These are phyloP conservation scores for Scaptomyza reducta DNA, from an alignment of 2,888 invertebrate species.

Conservation along the genomic window DNA sequence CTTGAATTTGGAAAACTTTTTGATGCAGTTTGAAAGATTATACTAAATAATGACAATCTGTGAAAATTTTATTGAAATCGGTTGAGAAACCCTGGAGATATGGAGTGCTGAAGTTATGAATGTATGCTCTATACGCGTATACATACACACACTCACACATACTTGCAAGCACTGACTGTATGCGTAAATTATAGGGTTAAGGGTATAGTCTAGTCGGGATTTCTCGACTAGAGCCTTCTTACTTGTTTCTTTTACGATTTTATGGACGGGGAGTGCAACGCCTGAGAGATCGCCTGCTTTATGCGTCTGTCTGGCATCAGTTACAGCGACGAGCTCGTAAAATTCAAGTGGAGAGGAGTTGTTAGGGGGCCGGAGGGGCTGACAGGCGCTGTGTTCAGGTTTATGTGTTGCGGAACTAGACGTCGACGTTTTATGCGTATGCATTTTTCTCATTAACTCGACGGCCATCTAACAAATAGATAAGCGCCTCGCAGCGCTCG, in stretches of 20 bases:
- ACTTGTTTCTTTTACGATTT: conserved; percentile 67
- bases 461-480: conserved; percentile 58
- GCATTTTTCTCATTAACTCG: conserved; percentile 75
- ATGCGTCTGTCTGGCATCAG: conserved; percentile 65
- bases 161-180: no score
- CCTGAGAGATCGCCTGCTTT: conserved; percentile 62
- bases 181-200: no score
- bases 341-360: conserved; percentile 34
- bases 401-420: conserved; percentile 73
- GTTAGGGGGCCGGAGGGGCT: not conserved
- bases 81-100: no score
- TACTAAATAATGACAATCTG: no score
- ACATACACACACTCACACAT: no score
- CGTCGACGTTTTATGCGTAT: conserved; percentile 65
- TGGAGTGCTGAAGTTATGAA: no score
- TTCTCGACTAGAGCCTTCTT: no score
- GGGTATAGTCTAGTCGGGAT: no score
- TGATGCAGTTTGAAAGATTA: no score
- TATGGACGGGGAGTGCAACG: conserved; percentile 43
- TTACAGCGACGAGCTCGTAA: conserved; percentile 57
- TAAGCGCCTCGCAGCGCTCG: conserved; percentile 62
- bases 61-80: no score
- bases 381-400: conserved; percentile 31
- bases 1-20: no score
- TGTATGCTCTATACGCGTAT: no score